These are phyloP conservation scores for Megaceryle maxima DNA, from an alignment of 2,113 vertebrate genomes.

Conservation along the genomic window DNA sequence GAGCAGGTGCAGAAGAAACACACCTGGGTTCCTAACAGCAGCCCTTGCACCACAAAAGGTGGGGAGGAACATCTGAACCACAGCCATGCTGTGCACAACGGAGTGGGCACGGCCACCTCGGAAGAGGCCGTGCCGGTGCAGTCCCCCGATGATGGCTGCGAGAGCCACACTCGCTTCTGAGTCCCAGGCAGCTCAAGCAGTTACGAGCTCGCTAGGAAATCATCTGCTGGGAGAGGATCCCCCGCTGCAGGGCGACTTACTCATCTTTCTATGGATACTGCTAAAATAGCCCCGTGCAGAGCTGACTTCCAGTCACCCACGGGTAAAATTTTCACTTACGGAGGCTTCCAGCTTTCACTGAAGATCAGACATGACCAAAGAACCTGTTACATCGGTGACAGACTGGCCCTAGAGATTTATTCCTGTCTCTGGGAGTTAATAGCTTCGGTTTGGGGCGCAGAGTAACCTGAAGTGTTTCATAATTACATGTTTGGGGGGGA, in stretches of 20 bases:
- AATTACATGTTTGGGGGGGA: accelerated
- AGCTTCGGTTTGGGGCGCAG: neutral
- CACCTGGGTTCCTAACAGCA: neutral
- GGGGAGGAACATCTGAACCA: accelerated
- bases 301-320: neutral
- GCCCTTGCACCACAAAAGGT: neutral
- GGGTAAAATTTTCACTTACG: neutral
- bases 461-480: neutral
- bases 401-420: neutral
- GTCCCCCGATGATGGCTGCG: accelerated
- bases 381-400: neutral
- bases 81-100: neutral
- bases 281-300: neutral
- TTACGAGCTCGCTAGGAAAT: accelerated
- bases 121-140: accelerated
- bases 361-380: neutral
- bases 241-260: neutral
- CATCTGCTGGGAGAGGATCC: neutral
- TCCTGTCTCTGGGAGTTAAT: neutral
- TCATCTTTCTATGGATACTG: neutral
- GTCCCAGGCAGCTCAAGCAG: neutral
- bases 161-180: conserved; percentile 1
- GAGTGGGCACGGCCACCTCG: neutral
- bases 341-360: neutral
- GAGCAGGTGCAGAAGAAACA: conserved; percentile 81